A percentile compares a stretch with the other conserved stretches of the same genome.
Conservation (phyloP, 37 sponge, comb jelly and placozoan species). For the Amphimedon queenslandica region DNA sequence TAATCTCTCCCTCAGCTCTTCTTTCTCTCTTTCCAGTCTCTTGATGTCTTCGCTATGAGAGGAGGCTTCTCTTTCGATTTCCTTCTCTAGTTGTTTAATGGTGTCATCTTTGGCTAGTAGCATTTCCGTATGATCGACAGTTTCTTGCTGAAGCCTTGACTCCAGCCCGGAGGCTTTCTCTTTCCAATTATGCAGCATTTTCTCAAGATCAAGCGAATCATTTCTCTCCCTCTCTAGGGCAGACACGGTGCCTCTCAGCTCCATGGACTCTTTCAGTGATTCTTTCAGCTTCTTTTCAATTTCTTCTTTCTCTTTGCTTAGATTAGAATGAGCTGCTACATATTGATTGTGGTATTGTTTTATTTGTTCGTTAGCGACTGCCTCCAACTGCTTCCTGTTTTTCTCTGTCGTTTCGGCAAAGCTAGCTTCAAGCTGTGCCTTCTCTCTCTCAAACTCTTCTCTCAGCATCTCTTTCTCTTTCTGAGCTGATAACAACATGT, state of each 20-base stretch:
- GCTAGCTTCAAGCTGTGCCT: neutral
- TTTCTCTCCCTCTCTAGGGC: slow-evolving; percentile 20
- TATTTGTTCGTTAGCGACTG: slow-evolving; percentile 58
- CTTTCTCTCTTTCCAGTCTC: neutral
- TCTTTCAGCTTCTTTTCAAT: neutral
- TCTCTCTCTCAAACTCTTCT: neutral
- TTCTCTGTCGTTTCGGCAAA: slow-evolving; percentile 26
- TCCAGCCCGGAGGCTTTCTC: slow-evolving; percentile 48
- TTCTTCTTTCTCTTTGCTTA: neutral
- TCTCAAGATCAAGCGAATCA: slow-evolving; percentile 13
- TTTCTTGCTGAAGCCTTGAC: slow-evolving; percentile 4
- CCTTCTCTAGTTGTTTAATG: neutral
- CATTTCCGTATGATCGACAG: neutral
- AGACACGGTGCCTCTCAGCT: neutral
- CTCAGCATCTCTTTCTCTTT: slow-evolving; percentile 23
- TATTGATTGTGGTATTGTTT: slow-evolving; percentile 41
- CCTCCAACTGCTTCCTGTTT: slow-evolving; percentile 28
- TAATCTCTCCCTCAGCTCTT: neutral
- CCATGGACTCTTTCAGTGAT: neutral
- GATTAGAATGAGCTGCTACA: slow-evolving; percentile 26
- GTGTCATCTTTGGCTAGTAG: neutral
- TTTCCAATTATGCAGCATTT: slow-evolving; percentile 32
- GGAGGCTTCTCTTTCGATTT: neutral
- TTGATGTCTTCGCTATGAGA: neutral
- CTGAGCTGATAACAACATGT: slow-evolving; percentile 9